Percentiles rank a stretch among this genome's conserved stretches.
Evolutionary conservation across 2,797 vertebrate genomes (phyloP).

Genomic region (Chelidonichthys spinosus): DNA sequence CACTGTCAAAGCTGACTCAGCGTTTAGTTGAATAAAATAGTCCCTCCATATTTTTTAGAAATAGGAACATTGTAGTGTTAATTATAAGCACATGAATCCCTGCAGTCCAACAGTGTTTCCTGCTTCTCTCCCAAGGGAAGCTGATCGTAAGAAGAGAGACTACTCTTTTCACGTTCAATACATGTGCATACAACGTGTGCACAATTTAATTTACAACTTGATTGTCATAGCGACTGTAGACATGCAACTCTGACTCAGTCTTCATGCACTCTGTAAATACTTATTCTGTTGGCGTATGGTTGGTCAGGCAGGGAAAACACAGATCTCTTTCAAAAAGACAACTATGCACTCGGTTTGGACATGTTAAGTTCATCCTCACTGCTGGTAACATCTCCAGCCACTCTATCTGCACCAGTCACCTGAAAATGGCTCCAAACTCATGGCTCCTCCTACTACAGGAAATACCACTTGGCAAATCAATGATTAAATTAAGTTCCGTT

Average conservation of each 20-base stretch:
- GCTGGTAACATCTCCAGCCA: background rate
- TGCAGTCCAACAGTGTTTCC: background rate
- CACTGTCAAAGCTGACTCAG: background rate
- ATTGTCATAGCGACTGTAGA: background rate
- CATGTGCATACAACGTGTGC: background rate
- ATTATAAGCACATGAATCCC: background rate
- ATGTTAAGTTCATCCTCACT: background rate
- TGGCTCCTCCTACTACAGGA: background rate
- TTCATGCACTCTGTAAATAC: background rate
- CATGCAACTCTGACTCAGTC: background rate
- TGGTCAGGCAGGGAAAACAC: background rate
- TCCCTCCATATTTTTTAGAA: background rate
- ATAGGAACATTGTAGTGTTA: background rate
- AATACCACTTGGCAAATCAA: background rate
- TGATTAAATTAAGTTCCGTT: background rate
- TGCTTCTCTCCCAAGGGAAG: background rate
- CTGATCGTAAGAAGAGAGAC: background rate
- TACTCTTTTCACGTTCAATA: background rate
- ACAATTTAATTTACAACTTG: background rate
- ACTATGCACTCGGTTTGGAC: background rate
- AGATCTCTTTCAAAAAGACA: background rate
- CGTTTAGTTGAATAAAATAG: background rate
- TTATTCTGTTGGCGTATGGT: background rate
- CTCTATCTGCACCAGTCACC: background rate
- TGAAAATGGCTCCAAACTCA: rapidly evolving